Percentiles rank a stretch among this genome's conserved stretches.
Conservation (phyloP, 2,888 invertebrate genomes). For the Bellardia pandia region DNA sequence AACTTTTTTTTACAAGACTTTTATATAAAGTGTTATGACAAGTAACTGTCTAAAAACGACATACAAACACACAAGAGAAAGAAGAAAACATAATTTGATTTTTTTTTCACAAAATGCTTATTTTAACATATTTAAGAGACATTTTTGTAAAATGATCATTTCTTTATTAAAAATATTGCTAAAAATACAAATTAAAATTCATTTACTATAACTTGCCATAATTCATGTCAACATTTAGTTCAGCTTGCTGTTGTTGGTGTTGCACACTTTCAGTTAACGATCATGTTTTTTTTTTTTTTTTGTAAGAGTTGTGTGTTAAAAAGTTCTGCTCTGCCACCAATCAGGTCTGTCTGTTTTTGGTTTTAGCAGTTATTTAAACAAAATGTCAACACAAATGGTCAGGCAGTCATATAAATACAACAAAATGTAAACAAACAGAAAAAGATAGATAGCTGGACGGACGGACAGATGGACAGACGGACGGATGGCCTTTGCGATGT, state of each 20-base stretch:
- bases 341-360: conserved; percentile 52
- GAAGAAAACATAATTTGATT: conserved; percentile 23
- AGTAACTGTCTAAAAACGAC: background rate
- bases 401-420: conserved; percentile 57
- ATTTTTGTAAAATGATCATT: conserved; percentile 62
- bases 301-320: conserved; percentile 11
- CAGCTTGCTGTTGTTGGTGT: conserved; percentile 49
- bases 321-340: conserved; percentile 53
- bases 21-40: conserved; percentile 50
- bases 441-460: conserved; percentile 51
- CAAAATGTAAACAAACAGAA: conserved; percentile 20
- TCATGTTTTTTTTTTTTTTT: conserved; percentile 35
- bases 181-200: conserved; percentile 66
- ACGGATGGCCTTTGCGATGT: background rate
- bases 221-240: conserved; percentile 76
- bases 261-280: conserved; percentile 36
- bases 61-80: background rate
- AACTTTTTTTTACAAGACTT: conserved; percentile 10
- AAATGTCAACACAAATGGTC: conserved; percentile 73
- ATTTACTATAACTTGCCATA: conserved; percentile 73
- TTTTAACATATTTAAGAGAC: conserved; percentile 18
- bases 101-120: background rate
- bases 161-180: conserved; percentile 49
- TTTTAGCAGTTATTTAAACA: conserved; percentile 70
- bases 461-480: conserved; percentile 28